Conservation (phyloP, 2,888 invertebrate genomes). For the Brachycybe producta region DNA sequence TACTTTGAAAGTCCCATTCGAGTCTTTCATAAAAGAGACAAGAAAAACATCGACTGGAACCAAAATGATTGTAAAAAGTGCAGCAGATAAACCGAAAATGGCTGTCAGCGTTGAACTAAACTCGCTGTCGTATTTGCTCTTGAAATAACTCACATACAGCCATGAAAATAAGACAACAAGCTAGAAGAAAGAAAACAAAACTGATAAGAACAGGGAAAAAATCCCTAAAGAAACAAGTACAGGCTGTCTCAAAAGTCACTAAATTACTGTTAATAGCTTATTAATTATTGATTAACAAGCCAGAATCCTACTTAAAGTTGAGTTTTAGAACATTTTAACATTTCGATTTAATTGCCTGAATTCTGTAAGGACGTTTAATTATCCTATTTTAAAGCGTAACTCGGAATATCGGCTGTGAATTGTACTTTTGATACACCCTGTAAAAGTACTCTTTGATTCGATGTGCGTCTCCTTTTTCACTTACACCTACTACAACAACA, state of each 20-base stretch:
- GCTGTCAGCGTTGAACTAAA: constrained; percentile 8
- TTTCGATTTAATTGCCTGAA: no score
- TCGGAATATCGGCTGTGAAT: background rate
- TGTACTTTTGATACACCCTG: background rate
- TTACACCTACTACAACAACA: constrained; percentile 27
- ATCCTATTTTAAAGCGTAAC: no score
- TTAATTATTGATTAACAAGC: no score
- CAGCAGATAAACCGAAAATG: constrained; percentile 1
- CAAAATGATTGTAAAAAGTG: constrained; percentile 7
- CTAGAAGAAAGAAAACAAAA: constrained; percentile 27
- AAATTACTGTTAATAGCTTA: no score
- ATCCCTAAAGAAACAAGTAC: no score
- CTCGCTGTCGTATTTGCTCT: constrained; percentile 29
- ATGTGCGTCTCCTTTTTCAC: no score
- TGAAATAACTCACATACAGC: constrained; percentile 32
- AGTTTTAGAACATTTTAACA: no score
- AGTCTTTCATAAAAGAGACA: constrained; percentile 35
- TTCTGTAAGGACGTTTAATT: no score
- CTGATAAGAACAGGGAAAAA: no score
- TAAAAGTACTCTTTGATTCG: background rate
- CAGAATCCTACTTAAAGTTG: no score
- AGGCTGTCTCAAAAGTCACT: no score
- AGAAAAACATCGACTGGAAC: constrained; percentile 34
- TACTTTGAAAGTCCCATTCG: constrained; percentile 32
- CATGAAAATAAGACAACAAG: constrained; percentile 31